Evolutionary conservation across 2,797 vertebrate species (phyloP).

Genomic region (Sebastes itinus): DNA sequence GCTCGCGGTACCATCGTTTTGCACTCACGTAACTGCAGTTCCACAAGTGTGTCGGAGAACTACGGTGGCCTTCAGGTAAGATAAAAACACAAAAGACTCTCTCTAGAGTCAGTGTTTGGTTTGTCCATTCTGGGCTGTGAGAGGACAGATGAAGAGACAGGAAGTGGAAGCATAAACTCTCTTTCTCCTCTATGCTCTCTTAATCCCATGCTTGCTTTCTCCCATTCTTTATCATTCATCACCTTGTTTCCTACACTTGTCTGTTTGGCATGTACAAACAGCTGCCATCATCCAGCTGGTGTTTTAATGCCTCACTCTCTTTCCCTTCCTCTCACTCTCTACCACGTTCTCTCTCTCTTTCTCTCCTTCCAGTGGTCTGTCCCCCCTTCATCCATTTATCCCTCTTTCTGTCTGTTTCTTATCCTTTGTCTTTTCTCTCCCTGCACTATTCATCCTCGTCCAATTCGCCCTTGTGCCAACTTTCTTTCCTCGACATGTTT

Average conservation of each 20-base stretch:
- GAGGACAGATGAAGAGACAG: neutral
- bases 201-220: neutral
- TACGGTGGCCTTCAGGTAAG: no score
- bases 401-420: neutral
- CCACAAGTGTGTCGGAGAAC: no score
- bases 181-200: neutral
- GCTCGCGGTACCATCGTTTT: no score
- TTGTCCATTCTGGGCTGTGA: neutral
- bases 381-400: neutral
- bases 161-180: neutral
- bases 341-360: neutral
- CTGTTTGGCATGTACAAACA: constrained; percentile 64
- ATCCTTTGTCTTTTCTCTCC: neutral
- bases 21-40: no score
- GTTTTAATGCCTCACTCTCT: constrained; percentile 1
- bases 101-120: no score
- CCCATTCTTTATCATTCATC: constrained; percentile 36
- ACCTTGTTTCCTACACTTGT: constrained; percentile 50
- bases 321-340: neutral
- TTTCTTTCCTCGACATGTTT: constrained; percentile 46
- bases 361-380: neutral
- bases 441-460: constrained; percentile 8
- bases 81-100: no score
- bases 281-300: constrained; percentile 70
- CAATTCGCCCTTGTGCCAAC: constrained; percentile 7